These are phyloP conservation scores for Holacanthella duospinosa DNA, from an alignment of 2,888 invertebrate genomes.

Conservation along the genomic window DNA sequence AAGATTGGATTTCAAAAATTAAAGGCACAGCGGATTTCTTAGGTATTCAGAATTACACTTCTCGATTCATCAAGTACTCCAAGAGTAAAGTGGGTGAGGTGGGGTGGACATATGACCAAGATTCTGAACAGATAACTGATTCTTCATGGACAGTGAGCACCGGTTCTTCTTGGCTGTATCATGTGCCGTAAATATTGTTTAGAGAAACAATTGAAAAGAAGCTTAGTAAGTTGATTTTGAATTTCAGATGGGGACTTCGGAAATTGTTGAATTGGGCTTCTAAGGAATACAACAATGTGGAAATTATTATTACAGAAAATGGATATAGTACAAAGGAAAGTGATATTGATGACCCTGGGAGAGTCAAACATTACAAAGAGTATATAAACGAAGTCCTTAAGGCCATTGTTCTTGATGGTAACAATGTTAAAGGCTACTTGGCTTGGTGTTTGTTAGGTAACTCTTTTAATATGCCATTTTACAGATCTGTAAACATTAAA, in stretches of 20 bases:
- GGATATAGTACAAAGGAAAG: constrained; percentile 19
- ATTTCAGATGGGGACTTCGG: constrained; percentile 23
- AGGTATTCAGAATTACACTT: constrained; percentile 43
- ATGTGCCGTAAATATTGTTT: background rate
- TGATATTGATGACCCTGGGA: constrained; percentile 28
- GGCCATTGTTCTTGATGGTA: constrained; percentile 29
- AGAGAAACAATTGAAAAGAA: background rate
- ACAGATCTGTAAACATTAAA: too few relatives aligned
- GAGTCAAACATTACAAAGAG: constrained; percentile 32
- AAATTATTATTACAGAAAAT: constrained; percentile 33
- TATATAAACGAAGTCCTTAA: constrained; percentile 34
- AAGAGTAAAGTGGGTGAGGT: background rate
- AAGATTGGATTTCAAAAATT: background rate
- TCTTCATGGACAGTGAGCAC: background rate
- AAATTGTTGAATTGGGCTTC: constrained; percentile 25
- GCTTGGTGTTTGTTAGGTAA: constrained; percentile 25
- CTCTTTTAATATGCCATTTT: too few relatives aligned
- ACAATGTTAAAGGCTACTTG: constrained; percentile 29
- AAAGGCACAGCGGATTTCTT: constrained; percentile 43
- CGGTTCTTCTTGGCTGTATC: background rate
- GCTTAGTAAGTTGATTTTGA: background rate
- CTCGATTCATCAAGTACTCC: constrained; percentile 25
- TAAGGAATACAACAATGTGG: constrained; percentile 25
- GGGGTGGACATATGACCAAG: background rate
- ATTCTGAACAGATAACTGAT: background rate